Percentiles rank a stretch among this genome's conserved stretches.
Conservation (phyloP, 2,113 vertebrate species). For the Alaudala cheleensis region DNA sequence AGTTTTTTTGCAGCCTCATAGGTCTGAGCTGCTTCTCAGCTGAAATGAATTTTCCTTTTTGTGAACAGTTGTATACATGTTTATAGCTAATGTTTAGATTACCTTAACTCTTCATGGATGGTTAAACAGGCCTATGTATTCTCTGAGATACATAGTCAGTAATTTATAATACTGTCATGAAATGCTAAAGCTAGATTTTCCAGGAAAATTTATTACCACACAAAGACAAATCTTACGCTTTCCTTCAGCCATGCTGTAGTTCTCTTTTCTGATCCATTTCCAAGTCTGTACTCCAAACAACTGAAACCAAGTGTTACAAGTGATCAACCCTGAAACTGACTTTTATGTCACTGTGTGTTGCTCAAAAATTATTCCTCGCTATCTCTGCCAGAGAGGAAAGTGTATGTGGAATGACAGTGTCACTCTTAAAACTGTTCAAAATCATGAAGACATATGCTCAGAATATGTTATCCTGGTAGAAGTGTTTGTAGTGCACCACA, state of each 20-base stretch:
- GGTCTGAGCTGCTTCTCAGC: not conserved
- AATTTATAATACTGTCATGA: not conserved
- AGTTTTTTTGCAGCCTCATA: not conserved
- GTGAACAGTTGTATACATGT: not conserved
- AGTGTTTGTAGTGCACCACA: not conserved
- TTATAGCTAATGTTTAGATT: not conserved
- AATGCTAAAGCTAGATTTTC: not conserved
- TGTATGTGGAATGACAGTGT: not conserved
- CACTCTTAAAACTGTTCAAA: slow-evolving; percentile 4
- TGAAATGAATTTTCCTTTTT: not conserved
- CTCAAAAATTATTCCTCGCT: not conserved
- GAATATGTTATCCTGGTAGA: not conserved
- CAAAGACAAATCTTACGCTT: not conserved
- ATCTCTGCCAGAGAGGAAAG: not conserved
- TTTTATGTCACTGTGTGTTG: not conserved
- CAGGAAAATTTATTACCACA: not conserved
- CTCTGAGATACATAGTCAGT: not conserved
- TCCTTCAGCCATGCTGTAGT: not conserved
- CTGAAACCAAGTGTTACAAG: not conserved
- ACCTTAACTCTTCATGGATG: not conserved
- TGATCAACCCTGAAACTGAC: not conserved
- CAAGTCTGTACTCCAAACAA: not conserved
- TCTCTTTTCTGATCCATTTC: not conserved
- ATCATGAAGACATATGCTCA: not conserved
- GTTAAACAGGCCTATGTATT: not conserved